These are phyloP conservation scores for Caenorhabditis latens DNA, from an alignment of 1,140 invertebrate species.

Conservation along the genomic window DNA sequence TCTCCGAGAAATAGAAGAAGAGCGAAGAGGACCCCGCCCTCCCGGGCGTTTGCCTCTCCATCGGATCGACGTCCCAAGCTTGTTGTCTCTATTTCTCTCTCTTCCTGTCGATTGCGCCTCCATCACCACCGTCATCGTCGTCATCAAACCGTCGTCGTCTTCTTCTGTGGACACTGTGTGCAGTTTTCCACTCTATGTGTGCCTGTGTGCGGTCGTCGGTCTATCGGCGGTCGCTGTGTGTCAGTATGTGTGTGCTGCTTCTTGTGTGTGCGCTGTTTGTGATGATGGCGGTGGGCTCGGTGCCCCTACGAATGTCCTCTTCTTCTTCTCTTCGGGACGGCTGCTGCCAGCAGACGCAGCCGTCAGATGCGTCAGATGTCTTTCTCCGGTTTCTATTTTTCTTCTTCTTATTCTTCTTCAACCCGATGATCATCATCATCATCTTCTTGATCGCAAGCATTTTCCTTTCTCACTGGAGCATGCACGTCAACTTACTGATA, in stretches of 20 bases:
- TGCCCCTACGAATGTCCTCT: constrained; percentile 22
- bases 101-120: constrained; percentile 1
- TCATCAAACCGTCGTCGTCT: constrained; percentile 41
- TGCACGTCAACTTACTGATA: background rate
- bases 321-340: constrained; percentile 51
- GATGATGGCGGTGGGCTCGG: constrained; percentile 26
- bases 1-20: background rate
- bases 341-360: constrained; percentile 50
- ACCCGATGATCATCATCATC: constrained; percentile 19
- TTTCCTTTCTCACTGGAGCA: background rate
- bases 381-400: constrained; percentile 37
- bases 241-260: constrained; percentile 1
- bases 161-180: constrained; percentile 44
- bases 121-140: constrained; percentile 37
- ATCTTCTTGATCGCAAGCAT: background rate
- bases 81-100: constrained; percentile 22
- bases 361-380: constrained; percentile 54
- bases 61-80: constrained; percentile 38
- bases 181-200: constrained; percentile 8
- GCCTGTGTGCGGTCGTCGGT: background rate
- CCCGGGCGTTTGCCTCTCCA: constrained; percentile 28
- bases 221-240: constrained; percentile 5
- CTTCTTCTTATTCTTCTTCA: constrained; percentile 35
- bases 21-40: background rate
- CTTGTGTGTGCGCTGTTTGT: constrained; percentile 33